Conservation (phyloP, 2,888 invertebrate species). For the Ophraella communa region DNA sequence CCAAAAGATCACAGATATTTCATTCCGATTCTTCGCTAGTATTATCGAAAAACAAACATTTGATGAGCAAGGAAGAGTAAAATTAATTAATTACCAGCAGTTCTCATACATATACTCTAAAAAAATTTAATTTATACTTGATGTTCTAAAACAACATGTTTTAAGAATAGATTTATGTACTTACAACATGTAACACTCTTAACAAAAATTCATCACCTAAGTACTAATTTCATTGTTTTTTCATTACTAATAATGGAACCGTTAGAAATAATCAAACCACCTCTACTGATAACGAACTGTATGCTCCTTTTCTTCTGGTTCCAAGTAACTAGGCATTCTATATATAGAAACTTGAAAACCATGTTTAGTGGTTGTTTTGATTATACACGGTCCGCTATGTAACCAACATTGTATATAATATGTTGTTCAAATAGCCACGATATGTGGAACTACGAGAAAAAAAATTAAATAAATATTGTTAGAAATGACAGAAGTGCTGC, state of each 20-base stretch:
- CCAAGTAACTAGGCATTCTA: constrained; percentile 21
- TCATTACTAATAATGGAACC: neutral
- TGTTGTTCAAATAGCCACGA: neutral
- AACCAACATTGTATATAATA: constrained; percentile 7
- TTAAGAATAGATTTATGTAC: no score
- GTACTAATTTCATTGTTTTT: no score
- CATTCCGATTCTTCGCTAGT: no score
- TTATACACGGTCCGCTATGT: constrained; percentile 14
- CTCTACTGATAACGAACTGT: constrained; percentile 18
- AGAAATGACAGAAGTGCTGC: neutral
- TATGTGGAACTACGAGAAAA: neutral
- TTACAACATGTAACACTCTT: no score
- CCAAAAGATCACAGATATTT: no score
- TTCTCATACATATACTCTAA: no score
- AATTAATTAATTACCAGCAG: no score
- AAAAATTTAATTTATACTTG: no score
- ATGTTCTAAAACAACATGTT: no score
- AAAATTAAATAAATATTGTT: neutral
- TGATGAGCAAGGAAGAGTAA: no score
- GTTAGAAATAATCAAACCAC: neutral
- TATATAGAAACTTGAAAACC: constrained; percentile 33
- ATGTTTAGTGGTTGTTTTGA: constrained; percentile 33
- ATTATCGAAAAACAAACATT: no score
- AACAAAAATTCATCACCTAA: no score
- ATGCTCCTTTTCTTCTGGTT: constrained; percentile 19